Evolutionary conservation across 92 coral and sea anemone genomes (phyloP), one percentile per base, ranked within the genome.

Genomic region (Desmophyllum pertusum): DNA sequence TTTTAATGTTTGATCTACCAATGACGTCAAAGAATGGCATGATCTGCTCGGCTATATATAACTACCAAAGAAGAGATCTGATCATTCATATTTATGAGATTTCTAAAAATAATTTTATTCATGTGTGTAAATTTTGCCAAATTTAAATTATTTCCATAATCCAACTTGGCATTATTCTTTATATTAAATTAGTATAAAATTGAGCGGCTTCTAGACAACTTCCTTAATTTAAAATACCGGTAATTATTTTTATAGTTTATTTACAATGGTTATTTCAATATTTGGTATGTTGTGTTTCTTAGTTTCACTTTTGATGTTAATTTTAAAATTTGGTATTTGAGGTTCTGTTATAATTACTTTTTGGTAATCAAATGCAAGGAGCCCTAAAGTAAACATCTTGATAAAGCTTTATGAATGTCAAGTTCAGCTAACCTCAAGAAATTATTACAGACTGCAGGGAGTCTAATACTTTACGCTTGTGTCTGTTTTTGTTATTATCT

Each of bases 51-150:
- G 18, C 18, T 21, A 50, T 10, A 13, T 15, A 13, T 50, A 3
- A 8, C 41, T 67, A 37, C 0, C 3, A 5, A 38, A 33, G 73
- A 18, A 7, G 42, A 35, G 73, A 38, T 67, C 42, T 19, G 2
- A 5, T 67, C 73, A 67, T 67, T 67, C 9, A 67, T 67, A 67
- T 67, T 67, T 5, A 67, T 67, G 73, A 37, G 73, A 37, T 67
- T 21, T 13, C 18, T 50, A 15, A 50, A 50, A 50, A 50, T 50
- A 50, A 50, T 50, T 35, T 19, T 36, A 33, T 67, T 67, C 73
- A 67, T 33, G n/a, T 11, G 19, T 35, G 42, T 15, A 38, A 33
- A 38, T 67, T 67, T 67, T 18, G 17, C 19, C 14, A 35, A 3
- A 67, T 23, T 37, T 21, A 10, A 38, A 25, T 19, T 67, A 18